Evolutionary conservation across 2,113 vertebrate species (phyloP).

Genomic region (Brienomyrus brachyistius): DNA sequence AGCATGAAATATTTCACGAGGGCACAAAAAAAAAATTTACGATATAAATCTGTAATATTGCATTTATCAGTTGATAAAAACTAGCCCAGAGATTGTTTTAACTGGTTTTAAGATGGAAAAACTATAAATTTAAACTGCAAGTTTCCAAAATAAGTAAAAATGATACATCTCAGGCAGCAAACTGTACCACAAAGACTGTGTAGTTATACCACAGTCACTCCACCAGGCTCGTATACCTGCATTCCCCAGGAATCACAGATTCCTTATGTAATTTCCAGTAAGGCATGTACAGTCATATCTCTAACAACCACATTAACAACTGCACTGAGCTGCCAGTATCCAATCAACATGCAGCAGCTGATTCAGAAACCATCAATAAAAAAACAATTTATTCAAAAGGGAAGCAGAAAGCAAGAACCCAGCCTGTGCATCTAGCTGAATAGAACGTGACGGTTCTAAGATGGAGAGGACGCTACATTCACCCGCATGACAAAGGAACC

Average conservation of each 20-base stretch:
- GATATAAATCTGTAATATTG: neutral
- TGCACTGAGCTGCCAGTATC: neutral
- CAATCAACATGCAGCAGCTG: neutral
- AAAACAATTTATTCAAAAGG: neutral
- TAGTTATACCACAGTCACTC: neutral
- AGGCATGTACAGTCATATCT: neutral
- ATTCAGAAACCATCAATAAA: neutral
- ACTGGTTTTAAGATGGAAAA: neutral
- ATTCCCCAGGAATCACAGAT: neutral
- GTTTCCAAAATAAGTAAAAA: neutral
- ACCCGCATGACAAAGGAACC: neutral
- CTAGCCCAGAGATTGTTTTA: neutral
- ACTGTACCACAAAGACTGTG: neutral
- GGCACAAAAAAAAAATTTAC: neutral
- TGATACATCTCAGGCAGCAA: neutral
- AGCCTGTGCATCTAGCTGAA: neutral
- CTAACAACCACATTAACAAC: neutral
- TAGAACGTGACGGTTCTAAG: neutral
- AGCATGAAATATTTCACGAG: neutral
- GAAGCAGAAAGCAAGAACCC: neutral
- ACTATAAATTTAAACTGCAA: neutral
- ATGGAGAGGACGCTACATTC: neutral
- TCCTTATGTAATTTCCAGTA: neutral
- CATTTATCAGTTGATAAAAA: neutral
- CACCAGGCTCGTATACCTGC: neutral